A percentile compares a stretch with the other conserved stretches of the same genome.
phyloP scores from a whole-genome alignment of 2,888 invertebrate genomes.

The Caenorhabditis sp. region DNA sequence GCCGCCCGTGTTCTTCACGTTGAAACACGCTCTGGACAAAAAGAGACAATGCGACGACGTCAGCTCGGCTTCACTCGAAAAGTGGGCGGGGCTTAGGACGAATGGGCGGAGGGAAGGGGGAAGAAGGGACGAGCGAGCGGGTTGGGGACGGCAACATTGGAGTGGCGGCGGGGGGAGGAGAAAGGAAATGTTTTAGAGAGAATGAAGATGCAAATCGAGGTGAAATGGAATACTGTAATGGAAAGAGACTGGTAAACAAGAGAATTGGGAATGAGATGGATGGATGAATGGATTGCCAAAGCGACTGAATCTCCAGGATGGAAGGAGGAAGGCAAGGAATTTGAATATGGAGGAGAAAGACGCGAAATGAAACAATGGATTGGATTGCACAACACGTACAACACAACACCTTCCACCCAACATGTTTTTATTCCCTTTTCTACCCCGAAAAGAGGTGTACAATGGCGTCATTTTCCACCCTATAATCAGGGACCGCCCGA shows the following conservation, averaged over 20 bases:
- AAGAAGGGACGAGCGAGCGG: not conserved
- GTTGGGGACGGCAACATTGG: conserved; percentile 18
- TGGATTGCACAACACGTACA: too few relatives aligned
- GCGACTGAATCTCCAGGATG: not conserved
- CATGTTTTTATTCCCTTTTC: not conserved
- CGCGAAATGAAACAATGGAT: conserved; percentile 11
- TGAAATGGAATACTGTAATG: conserved; percentile 9
- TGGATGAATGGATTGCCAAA: conserved; percentile 13
- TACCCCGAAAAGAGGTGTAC: not conserved
- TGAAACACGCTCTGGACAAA: conserved; percentile 1
- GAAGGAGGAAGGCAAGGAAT: not conserved
- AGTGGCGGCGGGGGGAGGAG: too few relatives aligned
- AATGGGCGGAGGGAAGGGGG: not conserved
- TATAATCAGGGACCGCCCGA: conserved; percentile 10
- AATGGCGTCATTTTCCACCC: conserved; percentile 9
- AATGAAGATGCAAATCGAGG: conserved; percentile 29
- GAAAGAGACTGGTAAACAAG: conserved; percentile 33
- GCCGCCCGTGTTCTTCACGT: not conserved
- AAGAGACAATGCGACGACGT: conserved; percentile 13
- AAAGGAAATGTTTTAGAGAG: too few relatives aligned
- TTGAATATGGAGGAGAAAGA: not conserved
- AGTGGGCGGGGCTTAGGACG: conserved; percentile 20
- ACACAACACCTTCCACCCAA: not conserved
- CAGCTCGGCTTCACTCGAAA: conserved; percentile 6
- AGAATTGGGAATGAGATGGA: conserved; percentile 31